Percentiles rank a stretch among this genome's conserved stretches.
Conservation (phyloP, 2,888 invertebrate genomes). For the Himalopsyche anomala region DNA sequence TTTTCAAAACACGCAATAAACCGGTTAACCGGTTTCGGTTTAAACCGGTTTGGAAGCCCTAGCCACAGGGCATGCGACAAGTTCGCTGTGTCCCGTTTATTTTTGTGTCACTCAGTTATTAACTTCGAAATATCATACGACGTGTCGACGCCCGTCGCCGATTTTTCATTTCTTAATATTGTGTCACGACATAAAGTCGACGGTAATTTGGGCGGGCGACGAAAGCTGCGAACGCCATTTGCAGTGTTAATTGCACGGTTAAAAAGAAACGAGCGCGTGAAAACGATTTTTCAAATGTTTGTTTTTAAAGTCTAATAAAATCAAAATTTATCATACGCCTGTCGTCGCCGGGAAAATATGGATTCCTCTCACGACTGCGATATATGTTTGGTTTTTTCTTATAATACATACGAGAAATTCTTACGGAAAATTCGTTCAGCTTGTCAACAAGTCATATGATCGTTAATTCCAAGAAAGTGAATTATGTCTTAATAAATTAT, state of each 20-base stretch:
- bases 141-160: slow-evolving; percentile 46
- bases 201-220: slow-evolving; percentile 49
- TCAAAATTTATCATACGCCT: slow-evolving; percentile 49
- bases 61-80: slow-evolving; percentile 19
- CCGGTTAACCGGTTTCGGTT: too few species aligned
- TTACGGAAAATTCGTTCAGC: slow-evolving; percentile 9
- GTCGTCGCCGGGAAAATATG: slow-evolving; percentile 48
- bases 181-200: slow-evolving; percentile 42
- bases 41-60: too few species aligned
- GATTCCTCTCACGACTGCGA: slow-evolving; percentile 22
- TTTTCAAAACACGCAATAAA: too few species aligned
- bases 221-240: slow-evolving; percentile 49
- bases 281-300: slow-evolving; percentile 33
- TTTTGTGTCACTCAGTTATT: slow-evolving; percentile 60
- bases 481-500: too few species aligned
- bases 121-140: slow-evolving; percentile 57
- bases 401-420: neutral
- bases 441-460: neutral
- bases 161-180: slow-evolving; percentile 53
- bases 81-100: slow-evolving; percentile 55
- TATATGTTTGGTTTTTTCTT: slow-evolving; percentile 43
- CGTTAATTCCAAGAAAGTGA: too few species aligned
- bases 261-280: slow-evolving; percentile 46
- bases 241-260: slow-evolving; percentile 40
- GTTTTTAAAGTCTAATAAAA: slow-evolving; percentile 47